Percentiles rank a stretch among this genome's conserved stretches.
phyloP scores from a whole-genome alignment of 2,888 invertebrate genomes.

The Cheilosia scutellata region DNA sequence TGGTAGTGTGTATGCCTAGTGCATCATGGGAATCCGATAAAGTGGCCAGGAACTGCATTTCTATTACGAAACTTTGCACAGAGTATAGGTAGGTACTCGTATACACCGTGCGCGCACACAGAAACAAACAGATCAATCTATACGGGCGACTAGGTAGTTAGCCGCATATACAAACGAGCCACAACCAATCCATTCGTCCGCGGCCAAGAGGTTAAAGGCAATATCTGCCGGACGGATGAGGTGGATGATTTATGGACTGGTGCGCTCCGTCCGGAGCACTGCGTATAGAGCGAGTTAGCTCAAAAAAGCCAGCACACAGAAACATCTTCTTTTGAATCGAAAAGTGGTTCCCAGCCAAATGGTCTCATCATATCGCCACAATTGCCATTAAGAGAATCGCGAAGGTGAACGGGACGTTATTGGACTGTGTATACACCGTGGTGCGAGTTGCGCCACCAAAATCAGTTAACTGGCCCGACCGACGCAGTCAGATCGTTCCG shows the following conservation, averaged over 20 bases:
- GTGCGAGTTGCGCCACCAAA: conserved; percentile 74
- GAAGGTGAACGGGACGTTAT: conserved; percentile 25
- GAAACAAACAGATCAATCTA: conserved; percentile 69
- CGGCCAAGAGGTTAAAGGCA: conserved; percentile 74
- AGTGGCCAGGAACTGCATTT: conserved; percentile 72
- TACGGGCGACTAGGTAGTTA: conserved; percentile 68
- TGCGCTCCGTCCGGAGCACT: conserved; percentile 49
- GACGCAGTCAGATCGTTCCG: conserved; percentile 56
- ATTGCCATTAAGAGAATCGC: conserved; percentile 69
- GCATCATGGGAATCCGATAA: conserved; percentile 75
- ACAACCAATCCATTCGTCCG: conserved; percentile 35
- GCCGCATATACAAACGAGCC: conserved; percentile 54
- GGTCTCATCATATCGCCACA: conserved; percentile 71
- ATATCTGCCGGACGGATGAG: conserved; percentile 73
- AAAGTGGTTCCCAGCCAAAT: conserved; percentile 75
- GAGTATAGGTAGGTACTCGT: background rate
- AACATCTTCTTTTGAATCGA: conserved; percentile 73
- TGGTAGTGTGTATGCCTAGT: conserved; percentile 31
- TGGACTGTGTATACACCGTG: conserved; percentile 26
- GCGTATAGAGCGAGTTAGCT: conserved; percentile 51
- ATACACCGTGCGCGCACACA: conserved; percentile 5
- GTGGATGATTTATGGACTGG: conserved; percentile 71
- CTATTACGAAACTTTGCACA: conserved; percentile 66
- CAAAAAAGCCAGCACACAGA: conserved; percentile 56
- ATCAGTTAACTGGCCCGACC: conserved; percentile 66